phyloP scores from a whole-genome alignment of 2,888 invertebrate species.

The Aplocera efformata region DNA sequence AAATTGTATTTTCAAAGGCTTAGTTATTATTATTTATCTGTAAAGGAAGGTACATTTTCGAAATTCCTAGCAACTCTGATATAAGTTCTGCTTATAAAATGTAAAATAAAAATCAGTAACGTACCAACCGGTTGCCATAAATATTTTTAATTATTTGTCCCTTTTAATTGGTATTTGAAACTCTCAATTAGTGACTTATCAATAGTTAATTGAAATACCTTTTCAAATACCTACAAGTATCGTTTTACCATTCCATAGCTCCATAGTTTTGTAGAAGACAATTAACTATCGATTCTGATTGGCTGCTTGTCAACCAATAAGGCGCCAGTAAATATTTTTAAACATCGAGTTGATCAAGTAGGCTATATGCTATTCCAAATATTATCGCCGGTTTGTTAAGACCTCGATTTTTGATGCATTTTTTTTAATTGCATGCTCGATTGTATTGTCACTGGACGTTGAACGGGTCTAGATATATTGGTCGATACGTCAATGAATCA shows the following conservation, averaged over 20 bases:
- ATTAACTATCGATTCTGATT: conserved; percentile 59
- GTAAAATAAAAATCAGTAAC: no score
- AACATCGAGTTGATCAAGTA: conserved; percentile 46
- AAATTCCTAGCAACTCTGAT: no score
- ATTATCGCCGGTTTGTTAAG: conserved; percentile 36
- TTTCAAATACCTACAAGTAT: neutral
- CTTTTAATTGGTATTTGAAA: neutral
- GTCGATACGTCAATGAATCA: conserved; percentile 15
- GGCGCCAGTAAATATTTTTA: conserved; percentile 42
- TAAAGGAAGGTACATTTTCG: no score
- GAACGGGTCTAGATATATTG: conserved; percentile 31
- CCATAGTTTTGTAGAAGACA: conserved; percentile 42
- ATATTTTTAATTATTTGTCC: conserved; percentile 3
- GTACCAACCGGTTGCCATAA: conserved; percentile 1
- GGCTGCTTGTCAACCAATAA: conserved; percentile 57
- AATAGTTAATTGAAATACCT: conserved; percentile 1
- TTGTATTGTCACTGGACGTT: conserved; percentile 18
- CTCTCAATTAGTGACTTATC: neutral
- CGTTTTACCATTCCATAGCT: conserved; percentile 35
- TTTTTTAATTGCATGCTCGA: conserved; percentile 24
- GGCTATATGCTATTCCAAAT: conserved; percentile 42
- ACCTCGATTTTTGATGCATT: conserved; percentile 29
- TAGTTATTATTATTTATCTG: no score
- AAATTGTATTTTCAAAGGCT: no score
- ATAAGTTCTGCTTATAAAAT: no score